These are phyloP conservation scores for Eristalis pertinax DNA, from an alignment of 2,888 invertebrate genomes.

Conservation along the genomic window DNA sequence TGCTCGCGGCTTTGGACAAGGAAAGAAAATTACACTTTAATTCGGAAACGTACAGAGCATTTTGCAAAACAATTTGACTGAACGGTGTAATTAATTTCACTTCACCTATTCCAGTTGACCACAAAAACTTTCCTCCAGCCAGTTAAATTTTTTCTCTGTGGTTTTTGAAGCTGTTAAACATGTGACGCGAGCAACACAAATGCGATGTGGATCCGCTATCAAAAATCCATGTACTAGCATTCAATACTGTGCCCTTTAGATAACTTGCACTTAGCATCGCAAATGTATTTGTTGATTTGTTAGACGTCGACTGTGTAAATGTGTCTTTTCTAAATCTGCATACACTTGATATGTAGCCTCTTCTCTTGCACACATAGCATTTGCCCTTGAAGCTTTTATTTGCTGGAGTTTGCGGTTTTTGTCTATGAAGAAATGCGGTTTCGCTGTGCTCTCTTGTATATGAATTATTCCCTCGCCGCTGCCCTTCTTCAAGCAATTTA, in stretches of 20 bases:
- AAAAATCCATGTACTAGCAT: conserved; percentile 7
- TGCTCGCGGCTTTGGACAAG: conserved; percentile 30
- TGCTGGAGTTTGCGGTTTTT: conserved; percentile 27
- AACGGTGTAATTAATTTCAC: too few species aligned
- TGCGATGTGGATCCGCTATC: conserved; percentile 37
- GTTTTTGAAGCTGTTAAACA: conserved; percentile 9
- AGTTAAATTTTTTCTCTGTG: conserved; percentile 27
- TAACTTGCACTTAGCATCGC: conserved; percentile 19
- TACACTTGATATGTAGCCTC: conserved; percentile 21
- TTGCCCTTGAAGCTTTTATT: conserved; percentile 14
- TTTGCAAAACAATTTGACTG: too few species aligned
- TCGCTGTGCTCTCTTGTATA: conserved; percentile 9
- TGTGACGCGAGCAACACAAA: conserved; percentile 16
- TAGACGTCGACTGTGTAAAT: conserved; percentile 1
- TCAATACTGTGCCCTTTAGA: not conserved
- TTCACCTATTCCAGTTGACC: conserved; percentile 8
- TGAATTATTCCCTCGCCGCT: conserved; percentile 24
- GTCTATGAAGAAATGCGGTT: conserved; percentile 33
- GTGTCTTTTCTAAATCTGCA: conserved; percentile 1
- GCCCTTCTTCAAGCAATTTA: conserved; percentile 26
- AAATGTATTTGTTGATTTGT: conserved; percentile 31
- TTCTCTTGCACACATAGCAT: conserved; percentile 14
- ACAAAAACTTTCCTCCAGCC: conserved; percentile 15
- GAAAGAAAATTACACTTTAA: conserved; percentile 22
- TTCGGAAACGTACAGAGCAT: conserved; percentile 27